Base-by-base conservation (phyloP, 2,888 invertebrate species). In the Coleophora deauratella region DNA sequence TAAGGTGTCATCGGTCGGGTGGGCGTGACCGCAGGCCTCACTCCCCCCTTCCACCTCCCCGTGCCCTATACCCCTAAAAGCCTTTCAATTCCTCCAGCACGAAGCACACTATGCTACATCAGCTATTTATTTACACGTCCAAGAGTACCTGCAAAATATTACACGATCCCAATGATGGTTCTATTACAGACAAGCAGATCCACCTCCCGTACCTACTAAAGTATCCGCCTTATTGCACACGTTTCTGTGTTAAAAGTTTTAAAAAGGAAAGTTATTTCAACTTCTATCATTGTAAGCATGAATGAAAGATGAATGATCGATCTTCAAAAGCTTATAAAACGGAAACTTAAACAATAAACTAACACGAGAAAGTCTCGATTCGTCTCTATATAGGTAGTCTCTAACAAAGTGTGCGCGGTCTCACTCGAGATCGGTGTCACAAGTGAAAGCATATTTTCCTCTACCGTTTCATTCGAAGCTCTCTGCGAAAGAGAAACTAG, bases 401-500 rank as follows among this genome's bases (percentile, higher is more conserved):
- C 21, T 3, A 3, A 21, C 3, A 6, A 21, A 21, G 21, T 21
- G 21, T 21, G 21, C 21, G 21, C 21, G 6, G 21, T 21, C 21
- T 21, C 21, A 21, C 21, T 21, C 21, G 21, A 21, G 21, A 21
- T 21, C 62, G 62, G 66, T 62, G 62, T 60, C 50, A 52, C 52
- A 49, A 68, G 70, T 64, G 69, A 78, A 79, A 79, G 67, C 66
- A 56, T 49, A 70, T 72, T 72, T 70, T 68, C 70, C 68, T 67
- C 60, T 58, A 46, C 52, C 56, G 71, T 76, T 77, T 70, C 47
- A 52, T 53, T 51, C 57, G 49, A 62, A 68, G 66, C 67, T 73
- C 66, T 72, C 64, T 64, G 59, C 50, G 72, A 72, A 76, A 73
- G 71, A 75, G 79, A 80, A 78, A 79, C 54, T 62, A 61, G 60